Evolutionary conservation across 2,797 vertebrate genomes (phyloP).

Genomic region (Syncerus caffer): DNA sequence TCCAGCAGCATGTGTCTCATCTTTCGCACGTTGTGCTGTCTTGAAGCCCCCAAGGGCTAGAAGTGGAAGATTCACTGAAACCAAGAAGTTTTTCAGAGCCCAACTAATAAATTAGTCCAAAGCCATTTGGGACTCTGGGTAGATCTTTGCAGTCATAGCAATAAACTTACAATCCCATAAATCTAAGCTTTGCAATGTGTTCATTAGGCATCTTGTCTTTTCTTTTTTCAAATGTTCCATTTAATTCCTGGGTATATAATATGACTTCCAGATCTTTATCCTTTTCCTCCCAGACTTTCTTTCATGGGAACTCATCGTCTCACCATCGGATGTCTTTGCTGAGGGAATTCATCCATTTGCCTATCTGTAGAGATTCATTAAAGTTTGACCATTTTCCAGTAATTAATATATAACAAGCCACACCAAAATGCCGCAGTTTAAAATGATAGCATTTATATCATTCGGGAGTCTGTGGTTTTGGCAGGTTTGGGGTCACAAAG

Average conservation of each 20-base stretch:
- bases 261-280: conserved; percentile 17
- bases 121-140: not conserved
- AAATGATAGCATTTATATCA: not conserved
- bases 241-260: not conserved
- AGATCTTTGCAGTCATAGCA: not conserved
- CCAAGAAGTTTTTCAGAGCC: not conserved
- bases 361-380: not conserved
- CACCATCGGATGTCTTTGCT: not conserved
- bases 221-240: not conserved
- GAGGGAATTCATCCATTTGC: not conserved
- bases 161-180: not conserved
- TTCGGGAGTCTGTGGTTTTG: not conserved
- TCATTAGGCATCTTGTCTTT: not conserved
- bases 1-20: not conserved
- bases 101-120: not conserved
- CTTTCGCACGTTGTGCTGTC: not conserved
- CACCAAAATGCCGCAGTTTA: not conserved
- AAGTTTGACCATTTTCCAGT: not conserved
- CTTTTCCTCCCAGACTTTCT: not conserved
- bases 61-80: not conserved
- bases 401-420: not conserved
- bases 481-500: not conserved
- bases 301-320: not conserved
- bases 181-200: not conserved
- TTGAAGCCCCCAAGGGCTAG: not conserved